Evolutionary conservation across 2,888 invertebrate species (phyloP).

Genomic region (Cancer borealis): DNA sequence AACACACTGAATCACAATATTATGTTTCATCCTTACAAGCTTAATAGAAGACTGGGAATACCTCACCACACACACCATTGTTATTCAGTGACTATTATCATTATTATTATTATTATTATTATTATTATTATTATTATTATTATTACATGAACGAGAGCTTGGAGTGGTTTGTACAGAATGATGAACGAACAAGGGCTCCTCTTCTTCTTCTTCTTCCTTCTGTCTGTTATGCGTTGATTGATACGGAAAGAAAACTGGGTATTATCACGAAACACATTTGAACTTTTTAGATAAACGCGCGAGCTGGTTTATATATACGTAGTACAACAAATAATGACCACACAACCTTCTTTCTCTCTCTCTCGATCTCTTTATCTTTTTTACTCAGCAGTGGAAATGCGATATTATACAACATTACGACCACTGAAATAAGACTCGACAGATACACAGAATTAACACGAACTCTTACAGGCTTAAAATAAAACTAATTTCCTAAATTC

Average conservation of each 20-base stretch:
- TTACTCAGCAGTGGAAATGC: not conserved
- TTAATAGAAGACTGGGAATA: not conserved
- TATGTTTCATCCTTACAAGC: not conserved
- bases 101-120: not conserved
- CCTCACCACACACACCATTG: not conserved
- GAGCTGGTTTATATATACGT: not conserved
- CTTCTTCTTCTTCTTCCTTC: not conserved
- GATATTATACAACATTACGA: no score
- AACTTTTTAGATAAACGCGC: not conserved
- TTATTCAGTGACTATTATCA: not conserved
- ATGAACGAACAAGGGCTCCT: not conserved
- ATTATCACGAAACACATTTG: not conserved
- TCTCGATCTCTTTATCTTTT: not conserved
- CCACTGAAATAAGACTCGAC: not conserved
- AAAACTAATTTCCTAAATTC: no score
- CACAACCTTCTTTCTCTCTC: not conserved
- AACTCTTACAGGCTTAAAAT: not conserved
- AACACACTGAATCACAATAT: conserved; percentile 18
- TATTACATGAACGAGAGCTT: not conserved
- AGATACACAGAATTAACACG: not conserved
- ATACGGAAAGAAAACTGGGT: not conserved
- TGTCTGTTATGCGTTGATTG: not conserved
- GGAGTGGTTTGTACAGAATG: conserved; percentile 34
- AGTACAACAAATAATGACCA: not conserved
- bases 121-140: not conserved